A percentile compares a stretch with the other conserved stretches of the same genome.
Conservation (phyloP, 2,113 vertebrate species). For the Ctenodactylus gundi region DNA sequence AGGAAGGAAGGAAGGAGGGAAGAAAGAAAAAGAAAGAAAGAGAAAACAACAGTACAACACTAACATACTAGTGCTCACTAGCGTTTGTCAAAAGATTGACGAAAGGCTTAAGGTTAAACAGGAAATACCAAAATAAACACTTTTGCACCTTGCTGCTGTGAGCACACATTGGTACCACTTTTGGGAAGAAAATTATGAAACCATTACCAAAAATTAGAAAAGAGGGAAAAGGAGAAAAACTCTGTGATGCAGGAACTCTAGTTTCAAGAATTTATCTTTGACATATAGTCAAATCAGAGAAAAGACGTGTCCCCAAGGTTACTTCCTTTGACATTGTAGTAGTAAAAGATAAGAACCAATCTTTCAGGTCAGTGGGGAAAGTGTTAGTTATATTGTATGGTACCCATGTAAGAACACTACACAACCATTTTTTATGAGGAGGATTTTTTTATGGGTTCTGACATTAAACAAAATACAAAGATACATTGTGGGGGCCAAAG, state of each 20-base stretch:
- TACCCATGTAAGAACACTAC: background rate
- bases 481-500: background rate
- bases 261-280: background rate
- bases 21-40: too few species aligned
- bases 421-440: background rate
- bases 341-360: background rate
- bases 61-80: background rate
- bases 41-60: too few species aligned
- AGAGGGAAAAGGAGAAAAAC: background rate
- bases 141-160: background rate
- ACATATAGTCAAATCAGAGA: background rate
- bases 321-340: background rate
- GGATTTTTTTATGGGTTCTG: background rate
- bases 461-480: background rate
- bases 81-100: background rate
- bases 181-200: slow-evolving; percentile 45
- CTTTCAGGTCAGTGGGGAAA: background rate
- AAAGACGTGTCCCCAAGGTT: background rate
- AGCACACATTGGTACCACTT: background rate
- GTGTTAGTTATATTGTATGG: background rate
- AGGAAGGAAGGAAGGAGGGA: too few species aligned
- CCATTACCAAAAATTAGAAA: slow-evolving; percentile 19
- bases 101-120: background rate
- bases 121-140: background rate
- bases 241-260: background rate